Conservation (phyloP, 2,797 vertebrate species). For the Diplodus sargus region DNA sequence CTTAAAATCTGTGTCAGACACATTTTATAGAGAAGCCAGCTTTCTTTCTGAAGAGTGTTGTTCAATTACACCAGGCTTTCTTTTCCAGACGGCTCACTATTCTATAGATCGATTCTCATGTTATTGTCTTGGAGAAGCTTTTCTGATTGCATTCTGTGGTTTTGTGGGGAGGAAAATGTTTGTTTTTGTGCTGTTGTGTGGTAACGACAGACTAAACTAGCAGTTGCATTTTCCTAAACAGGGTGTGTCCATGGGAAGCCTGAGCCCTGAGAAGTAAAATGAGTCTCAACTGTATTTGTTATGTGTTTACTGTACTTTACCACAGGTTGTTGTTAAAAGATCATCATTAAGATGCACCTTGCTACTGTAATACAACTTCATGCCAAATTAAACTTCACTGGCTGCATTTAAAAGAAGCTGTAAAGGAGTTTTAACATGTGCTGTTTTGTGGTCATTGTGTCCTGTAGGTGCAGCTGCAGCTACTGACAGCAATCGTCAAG, state of each 20-base stretch:
- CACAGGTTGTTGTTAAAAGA: background rate
- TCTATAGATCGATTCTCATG: slow-evolving; percentile 20
- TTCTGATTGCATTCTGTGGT: slow-evolving; percentile 15
- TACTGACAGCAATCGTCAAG: slow-evolving; percentile 96
- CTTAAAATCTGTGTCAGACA: background rate
- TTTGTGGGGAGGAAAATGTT: slow-evolving; percentile 9
- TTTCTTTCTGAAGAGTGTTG: slow-evolving; percentile 4
- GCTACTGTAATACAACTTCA: background rate
- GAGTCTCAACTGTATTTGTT: background rate
- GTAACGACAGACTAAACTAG: background rate
- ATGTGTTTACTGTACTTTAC: background rate
- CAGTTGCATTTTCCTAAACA: background rate
- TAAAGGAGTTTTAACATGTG: slow-evolving; percentile 16
- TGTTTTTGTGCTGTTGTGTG: slow-evolving; percentile 10
- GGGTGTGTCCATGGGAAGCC: background rate
- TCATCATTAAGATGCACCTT: background rate
- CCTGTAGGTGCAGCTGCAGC: slow-evolving; percentile 93
- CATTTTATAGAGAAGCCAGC: slow-evolving; percentile 14
- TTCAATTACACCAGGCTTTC: slow-evolving; percentile 32
- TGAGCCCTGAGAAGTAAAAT: background rate
- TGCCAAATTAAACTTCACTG: too few relatives aligned
- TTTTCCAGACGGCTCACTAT: slow-evolving; percentile 17
- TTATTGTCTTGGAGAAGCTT: slow-evolving; percentile 16
- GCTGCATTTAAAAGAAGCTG: background rate
- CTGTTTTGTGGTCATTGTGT: slow-evolving; percentile 10